Base-by-base conservation (phyloP, 2,797 vertebrate genomes). In the Phaenicophaeus curvirostris region DNA sequence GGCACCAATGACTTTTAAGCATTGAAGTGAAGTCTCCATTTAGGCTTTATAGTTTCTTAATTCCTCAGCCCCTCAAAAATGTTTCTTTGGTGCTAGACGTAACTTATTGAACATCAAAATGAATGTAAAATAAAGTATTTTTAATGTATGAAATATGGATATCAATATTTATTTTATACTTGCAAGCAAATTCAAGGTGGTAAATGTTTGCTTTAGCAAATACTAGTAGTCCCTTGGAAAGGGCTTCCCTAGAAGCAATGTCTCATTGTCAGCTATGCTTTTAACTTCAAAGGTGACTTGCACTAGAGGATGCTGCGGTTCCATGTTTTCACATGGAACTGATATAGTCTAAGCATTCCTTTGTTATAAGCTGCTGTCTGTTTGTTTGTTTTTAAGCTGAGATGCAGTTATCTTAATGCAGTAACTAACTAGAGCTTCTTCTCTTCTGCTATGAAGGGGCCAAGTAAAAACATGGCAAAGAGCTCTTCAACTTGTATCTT, bases 71-170 rank as follows among this genome's bases (percentile, higher is more conserved):
- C 94, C 74, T 94, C 80, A 72, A 91, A 93, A 92, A 90, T 74
- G 81, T 92, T 96, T 95, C 67, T 93, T 96, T 96, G 97, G 96
- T 97, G 97, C 97, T 97, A 97, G 94, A 82, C 39, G 1, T 97
- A 97, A 96, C 88, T 97, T 96, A 96, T 96, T 97, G 94, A 96
- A 96, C 93, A 96, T 94, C 94, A 66, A 82, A 95, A 96, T 95
- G 94, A 96, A 95, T 97, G 96, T 97, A 97, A 97, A 97, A 96
- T 97, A 96, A 96, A 95, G 68, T 96, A 96, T 96, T 97, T 96
- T 97, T 95, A 96, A 94, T 94, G 93, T 97, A 96, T 96, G 95
- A 89, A 91, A 94, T 86, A 94, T 85, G 91, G 90, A 87, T 95
- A 96, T 97, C 94, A 87, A 89, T 96, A 95, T 96, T 97, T 97